Evolutionary conservation across 1,140 invertebrate species (phyloP).

Genomic region (Aphelenchoides fujianensis): DNA sequence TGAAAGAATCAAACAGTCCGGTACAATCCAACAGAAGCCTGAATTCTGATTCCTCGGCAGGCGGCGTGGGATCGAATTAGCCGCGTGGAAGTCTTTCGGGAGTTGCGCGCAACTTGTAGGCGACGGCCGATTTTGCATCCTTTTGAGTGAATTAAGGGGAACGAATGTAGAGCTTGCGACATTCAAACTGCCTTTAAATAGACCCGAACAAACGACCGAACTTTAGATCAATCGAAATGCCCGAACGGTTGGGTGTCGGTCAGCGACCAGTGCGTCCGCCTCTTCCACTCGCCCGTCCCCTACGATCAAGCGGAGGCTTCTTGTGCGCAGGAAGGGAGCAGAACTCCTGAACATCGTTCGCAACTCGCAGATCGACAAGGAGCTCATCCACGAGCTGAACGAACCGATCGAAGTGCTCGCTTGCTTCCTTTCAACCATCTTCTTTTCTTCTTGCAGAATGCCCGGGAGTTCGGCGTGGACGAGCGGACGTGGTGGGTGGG

Average conservation of each 20-base stretch:
- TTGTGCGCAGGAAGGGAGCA: conserved; percentile 16
- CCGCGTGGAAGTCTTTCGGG: no score
- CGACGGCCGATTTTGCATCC: no score
- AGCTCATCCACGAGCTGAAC: conserved; percentile 18
- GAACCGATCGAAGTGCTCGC: conserved; percentile 19
- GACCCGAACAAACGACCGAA: no score
- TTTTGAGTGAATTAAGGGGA: no score
- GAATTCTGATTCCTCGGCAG: no score
- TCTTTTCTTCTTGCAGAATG: not conserved
- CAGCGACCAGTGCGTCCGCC: conserved; percentile 18
- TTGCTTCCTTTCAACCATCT: not conserved
- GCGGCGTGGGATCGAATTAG: no score
- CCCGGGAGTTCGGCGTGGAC: conserved; percentile 10
- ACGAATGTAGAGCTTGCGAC: no score
- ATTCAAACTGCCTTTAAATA: no score
- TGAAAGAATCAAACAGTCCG: no score
- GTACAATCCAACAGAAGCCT: no score
- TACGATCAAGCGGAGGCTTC: conserved; percentile 15
- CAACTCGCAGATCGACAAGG: conserved; percentile 24
- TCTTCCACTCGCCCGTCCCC: conserved; percentile 5
- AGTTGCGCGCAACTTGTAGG: no score
- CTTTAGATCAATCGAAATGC: conserved; percentile 33
- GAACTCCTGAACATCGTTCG: conserved; percentile 25
- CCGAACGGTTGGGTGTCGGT: conserved; percentile 25
- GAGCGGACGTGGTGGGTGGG: conserved; percentile 27